A percentile compares a stretch with the other conserved stretches of the same genome.
Conservation (phyloP, 1,140 invertebrate genomes). For the Zaprionus ghesquierei region DNA sequence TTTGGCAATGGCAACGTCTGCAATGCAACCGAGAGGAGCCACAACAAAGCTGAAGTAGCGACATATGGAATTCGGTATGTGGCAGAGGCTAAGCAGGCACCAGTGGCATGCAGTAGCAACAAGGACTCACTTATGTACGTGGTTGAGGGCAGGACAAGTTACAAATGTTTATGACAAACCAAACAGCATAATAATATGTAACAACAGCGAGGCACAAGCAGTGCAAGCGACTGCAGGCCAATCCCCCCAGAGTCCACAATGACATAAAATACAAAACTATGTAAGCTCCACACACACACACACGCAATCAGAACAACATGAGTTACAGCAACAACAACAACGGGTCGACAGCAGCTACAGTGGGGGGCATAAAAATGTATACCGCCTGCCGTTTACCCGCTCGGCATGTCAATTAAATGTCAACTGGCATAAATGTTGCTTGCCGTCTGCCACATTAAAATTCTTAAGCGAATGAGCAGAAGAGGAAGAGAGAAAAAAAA, state of each 20-base stretch:
- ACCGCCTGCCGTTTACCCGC: conserved; percentile 11
- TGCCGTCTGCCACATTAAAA: conserved; percentile 62
- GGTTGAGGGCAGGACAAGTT: conserved; percentile 54
- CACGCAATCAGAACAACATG: conserved; percentile 11
- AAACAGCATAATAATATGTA: conserved; percentile 79
- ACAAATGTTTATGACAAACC: conserved; percentile 81
- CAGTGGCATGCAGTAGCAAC: background rate
- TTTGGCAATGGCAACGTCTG: background rate
- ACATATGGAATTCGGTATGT: conserved; percentile 5
- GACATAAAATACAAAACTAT: conserved; percentile 39
- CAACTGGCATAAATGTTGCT: conserved; percentile 74
- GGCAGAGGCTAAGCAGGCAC: background rate
- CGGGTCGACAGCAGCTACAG: conserved; percentile 18
- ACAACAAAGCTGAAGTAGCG: conserved; percentile 16
- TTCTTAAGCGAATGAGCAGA: conserved; percentile 24
- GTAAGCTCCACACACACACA: conserved; percentile 8
- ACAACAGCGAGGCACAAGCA: conserved; percentile 44
- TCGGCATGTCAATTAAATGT: conserved; percentile 76
- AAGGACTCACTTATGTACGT: conserved; percentile 22
- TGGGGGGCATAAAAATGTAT: conserved; percentile 34
- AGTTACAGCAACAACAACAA: conserved; percentile 15
- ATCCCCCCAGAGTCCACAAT: conserved; percentile 24
- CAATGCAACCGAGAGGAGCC: background rate
- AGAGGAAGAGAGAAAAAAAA: background rate
- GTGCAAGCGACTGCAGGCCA: conserved; percentile 49